Evolutionary conservation across 2,113 vertebrate species (phyloP), one percentile per base, ranked within the genome.

Genomic region (Larimichthys polyactis): DNA sequence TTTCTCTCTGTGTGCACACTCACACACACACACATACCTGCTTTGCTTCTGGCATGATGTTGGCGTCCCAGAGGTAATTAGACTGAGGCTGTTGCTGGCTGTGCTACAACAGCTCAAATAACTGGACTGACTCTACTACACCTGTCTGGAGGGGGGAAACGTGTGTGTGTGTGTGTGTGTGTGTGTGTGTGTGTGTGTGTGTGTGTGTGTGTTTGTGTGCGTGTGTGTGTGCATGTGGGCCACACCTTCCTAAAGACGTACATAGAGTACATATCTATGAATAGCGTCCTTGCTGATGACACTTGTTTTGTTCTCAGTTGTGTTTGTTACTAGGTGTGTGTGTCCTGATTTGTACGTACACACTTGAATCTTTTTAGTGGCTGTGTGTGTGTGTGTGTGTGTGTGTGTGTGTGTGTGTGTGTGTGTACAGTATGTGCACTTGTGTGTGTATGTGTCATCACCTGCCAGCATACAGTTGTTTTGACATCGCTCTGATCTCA

Each of bases 401-500:
- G 36, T 62, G 44, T 5, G 60, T 48, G 77, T 55, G 66, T 63
- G 60, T 51, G 3, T 58, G 12, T 27, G 29, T 68, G 22, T 46
- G 55, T 59, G 27, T 66, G 16, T 65, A n/a, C 36, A 46, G 58
- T 19, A 6, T 27, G 40, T 54, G 68, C 16, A 0, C 44, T 10
- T 67, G 60, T 71, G 83, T 63, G 67, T 63, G 67, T 58, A 5
- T 24, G 80, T 81, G 78, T 86, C 82, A 72, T 88, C 93, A 89
- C 89, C 89, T 92, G 87, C 83, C 83, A 85, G 81, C 79, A 51
- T 79, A 71, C 78, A 80, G 86, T 83, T 92, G 83, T 90, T 89
- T 92, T 89, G 90, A 93, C 94, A 93, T 84, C 52, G 27, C 90
- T 94, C 84, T 94, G 93, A 94, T 94, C 90, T 89, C 66, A 0